Conservation (phyloP, 2,888 invertebrate species). For the Tigriopus californicus region DNA sequence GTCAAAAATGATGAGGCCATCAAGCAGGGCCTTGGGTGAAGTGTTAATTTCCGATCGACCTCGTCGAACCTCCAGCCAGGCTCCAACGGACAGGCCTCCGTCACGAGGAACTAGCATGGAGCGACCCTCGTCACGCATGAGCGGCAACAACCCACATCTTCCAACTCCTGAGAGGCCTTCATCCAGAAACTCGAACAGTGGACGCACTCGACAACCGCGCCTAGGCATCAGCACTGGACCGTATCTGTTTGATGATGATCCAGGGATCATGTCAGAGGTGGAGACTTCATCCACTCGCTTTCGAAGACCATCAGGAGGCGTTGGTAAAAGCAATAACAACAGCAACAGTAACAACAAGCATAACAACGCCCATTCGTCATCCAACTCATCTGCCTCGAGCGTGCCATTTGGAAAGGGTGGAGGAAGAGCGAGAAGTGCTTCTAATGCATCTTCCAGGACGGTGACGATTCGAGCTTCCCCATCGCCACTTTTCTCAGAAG, state of each 20-base stretch:
- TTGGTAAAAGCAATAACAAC: not conserved
- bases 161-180: too few species aligned
- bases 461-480: not conserved
- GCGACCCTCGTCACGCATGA: too few species aligned
- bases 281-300: conserved; percentile 55
- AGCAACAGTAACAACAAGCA: not conserved
- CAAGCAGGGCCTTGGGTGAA: too few species aligned
- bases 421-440: too few species aligned
- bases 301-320: not conserved
- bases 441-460: not conserved
- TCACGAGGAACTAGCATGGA: too few species aligned
- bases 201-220: not conserved
- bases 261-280: conserved; percentile 91
- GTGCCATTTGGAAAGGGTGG: too few species aligned
- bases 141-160: too few species aligned
- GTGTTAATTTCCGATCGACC: too few species aligned
- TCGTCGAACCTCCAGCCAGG: too few species aligned
- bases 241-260: conserved; percentile 67
- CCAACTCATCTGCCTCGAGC: not conserved
- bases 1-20: too few species aligned
- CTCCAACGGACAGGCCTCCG: too few species aligned
- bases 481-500: conserved; percentile 34
- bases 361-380: not conserved
- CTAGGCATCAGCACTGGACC: not conserved
- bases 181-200: too few species aligned